Percentiles rank a stretch among this genome's conserved stretches.
Conservation (phyloP, 2,113 vertebrate genomes). For the Mirza zaza region DNA sequence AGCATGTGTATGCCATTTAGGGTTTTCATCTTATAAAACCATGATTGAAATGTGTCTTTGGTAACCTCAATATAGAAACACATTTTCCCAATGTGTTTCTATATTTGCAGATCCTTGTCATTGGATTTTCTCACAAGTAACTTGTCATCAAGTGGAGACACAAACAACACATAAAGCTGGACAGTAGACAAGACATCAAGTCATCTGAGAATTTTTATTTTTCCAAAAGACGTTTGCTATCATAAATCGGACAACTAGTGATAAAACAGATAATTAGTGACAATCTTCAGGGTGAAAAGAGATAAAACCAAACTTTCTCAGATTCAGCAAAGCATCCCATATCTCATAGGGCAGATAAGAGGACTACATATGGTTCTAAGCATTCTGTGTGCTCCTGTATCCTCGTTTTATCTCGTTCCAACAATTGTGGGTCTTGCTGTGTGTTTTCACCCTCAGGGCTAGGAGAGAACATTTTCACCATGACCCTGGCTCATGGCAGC, state of each 20-base stretch:
- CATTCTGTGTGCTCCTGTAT: not conserved
- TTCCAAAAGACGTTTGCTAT: not conserved
- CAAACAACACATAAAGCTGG: not conserved
- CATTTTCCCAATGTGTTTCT: not conserved
- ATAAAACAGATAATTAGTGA: slow-evolving; percentile 25
- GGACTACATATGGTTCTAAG: no score
- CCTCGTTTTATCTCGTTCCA: not conserved
- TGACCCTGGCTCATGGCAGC: not conserved
- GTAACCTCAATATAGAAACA: slow-evolving; percentile 23
- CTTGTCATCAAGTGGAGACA: not conserved
- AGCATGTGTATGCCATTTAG: not conserved
- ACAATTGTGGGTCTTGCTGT: not conserved
- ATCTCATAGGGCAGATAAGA: no score
- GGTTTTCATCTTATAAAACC: not conserved
- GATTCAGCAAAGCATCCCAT: not conserved
- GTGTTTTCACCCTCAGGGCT: not conserved
- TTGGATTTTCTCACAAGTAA: slow-evolving; percentile 14
- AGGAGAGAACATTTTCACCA: not conserved
- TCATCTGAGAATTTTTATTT: not conserved
- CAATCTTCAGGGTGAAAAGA: not conserved
- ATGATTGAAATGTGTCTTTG: slow-evolving; percentile 36
- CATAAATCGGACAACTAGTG: not conserved
- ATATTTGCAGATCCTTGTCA: slow-evolving; percentile 22
- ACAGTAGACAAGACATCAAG: not conserved
- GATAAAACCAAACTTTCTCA: not conserved